Evolutionary conservation across 2,797 vertebrate genomes (phyloP), one percentile per base, ranked within the genome.

Genomic region (Momotus momota): DNA sequence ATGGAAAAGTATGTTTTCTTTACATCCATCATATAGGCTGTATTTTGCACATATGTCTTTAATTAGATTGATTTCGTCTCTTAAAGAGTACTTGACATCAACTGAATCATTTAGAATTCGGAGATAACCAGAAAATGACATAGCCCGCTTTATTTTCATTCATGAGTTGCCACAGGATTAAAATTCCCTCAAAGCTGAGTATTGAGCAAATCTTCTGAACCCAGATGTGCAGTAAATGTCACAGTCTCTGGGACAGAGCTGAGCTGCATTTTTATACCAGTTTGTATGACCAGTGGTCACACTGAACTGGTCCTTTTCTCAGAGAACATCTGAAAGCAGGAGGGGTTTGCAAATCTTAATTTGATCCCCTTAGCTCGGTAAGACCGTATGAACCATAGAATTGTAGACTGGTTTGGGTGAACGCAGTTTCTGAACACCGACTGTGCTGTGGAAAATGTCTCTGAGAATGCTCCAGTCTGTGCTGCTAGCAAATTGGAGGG

Each of bases 1-100:
- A 77, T 14, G 70, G 81, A 70, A 54, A 86, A 79, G 21, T 41
- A 1, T 79, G 46, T 29, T 84, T 81, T 57, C 65, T 62, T 73
- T 86, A 75, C 25, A 74, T 54, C 71, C 81, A 51, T 85, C 69
- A 20, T 86, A 89, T 65, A 51, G 81, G 35, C 55, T 87, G 2
- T 22, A 52, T 73, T 96, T 86, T 86, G 41, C 54, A 57, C 72
- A 74, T 82, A n/a, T 85, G 82, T 21, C 79, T 81, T 92, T 66
- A 45, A 79, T 84, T 88, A 83, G 81, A n/a, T 7, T 0, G 1
- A n/a, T 81, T 78, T 62, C 20, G 6, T 57, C 64, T 80, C 89
- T 79, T 55, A 60, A 58, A 61, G 49, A 4, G 25, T 61, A 14
- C 1, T 4, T 71, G 88, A 43, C 88, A 86, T 81, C 60, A 51